phyloP scores from a whole-genome alignment of 2,113 vertebrate genomes.

The Pterocles gutturalis region DNA sequence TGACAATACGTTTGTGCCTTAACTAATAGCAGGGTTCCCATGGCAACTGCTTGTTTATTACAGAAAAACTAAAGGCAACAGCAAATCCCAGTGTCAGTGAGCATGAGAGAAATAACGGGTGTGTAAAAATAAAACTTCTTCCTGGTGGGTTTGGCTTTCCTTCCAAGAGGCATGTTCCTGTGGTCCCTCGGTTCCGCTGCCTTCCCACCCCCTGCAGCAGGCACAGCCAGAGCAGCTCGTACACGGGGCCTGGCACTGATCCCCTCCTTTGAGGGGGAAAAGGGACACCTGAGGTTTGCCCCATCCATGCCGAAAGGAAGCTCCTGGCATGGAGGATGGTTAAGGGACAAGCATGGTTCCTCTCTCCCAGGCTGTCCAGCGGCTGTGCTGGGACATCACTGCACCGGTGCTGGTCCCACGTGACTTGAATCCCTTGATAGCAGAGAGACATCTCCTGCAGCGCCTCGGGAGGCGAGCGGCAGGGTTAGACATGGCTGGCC shows the following conservation, averaged over 20 bases:
- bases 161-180: not conserved
- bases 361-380: not conserved
- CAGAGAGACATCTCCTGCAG: not conserved
- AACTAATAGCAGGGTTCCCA: conserved; percentile 60
- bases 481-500: not conserved
- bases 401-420: not conserved
- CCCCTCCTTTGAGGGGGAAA: not conserved
- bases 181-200: rapidly evolving
- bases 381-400: not conserved
- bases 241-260: not conserved
- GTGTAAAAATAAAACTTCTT: conserved; percentile 37
- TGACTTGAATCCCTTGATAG: not conserved
- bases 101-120: not conserved
- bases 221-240: rapidly evolving
- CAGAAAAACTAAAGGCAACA: not conserved
- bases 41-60: conserved; percentile 65
- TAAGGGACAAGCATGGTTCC: rapidly evolving
- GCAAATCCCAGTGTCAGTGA: not conserved
- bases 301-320: not conserved
- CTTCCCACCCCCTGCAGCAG: not conserved
- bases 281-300: not conserved
- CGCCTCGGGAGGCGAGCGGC: rapidly evolving
- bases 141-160: not conserved
- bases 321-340: not conserved
- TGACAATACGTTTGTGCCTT: conserved; percentile 57